Evolutionary conservation across 1,140 invertebrate genomes (phyloP).

Genomic region (Ditylenchus dipsaci): DNA sequence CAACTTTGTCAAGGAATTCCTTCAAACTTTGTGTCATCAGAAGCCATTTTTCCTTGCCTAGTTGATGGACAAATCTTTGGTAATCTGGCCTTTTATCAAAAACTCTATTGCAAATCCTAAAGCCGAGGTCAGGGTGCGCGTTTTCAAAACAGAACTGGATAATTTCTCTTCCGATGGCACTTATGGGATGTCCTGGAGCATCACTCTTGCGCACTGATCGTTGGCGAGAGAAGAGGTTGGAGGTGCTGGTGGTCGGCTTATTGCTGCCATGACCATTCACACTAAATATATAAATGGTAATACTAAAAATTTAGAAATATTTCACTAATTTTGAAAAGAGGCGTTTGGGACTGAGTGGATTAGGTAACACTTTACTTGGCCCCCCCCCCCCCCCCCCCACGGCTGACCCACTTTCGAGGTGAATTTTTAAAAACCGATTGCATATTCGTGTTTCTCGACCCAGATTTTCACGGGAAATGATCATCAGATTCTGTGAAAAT

Average conservation of each 20-base stretch:
- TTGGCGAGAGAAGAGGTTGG: conserved; percentile 11
- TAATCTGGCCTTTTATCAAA: conserved; percentile 3
- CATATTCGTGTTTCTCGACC: too few relatives aligned
- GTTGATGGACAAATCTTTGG: conserved; percentile 35
- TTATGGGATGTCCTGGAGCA: conserved; percentile 39
- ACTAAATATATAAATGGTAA: neutral
- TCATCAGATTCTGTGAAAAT: too few relatives aligned
- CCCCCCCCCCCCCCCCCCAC: too few relatives aligned
- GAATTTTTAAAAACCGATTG: too few relatives aligned
- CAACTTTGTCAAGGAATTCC: conserved; percentile 49
- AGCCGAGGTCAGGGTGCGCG: conserved; percentile 51
- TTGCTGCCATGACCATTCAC: neutral
- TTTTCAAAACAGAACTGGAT: conserved; percentile 53
- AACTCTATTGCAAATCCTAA: conserved; percentile 17
- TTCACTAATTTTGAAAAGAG: too few relatives aligned
- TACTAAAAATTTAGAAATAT: too few relatives aligned
- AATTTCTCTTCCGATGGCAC: conserved; percentile 42
- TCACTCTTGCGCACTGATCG: conserved; percentile 30
- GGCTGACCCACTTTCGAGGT: too few relatives aligned
- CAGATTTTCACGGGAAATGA: too few relatives aligned
- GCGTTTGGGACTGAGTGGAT: too few relatives aligned
- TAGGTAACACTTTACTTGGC: too few relatives aligned
- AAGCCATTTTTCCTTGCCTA: conserved; percentile 50
- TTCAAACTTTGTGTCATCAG: conserved; percentile 42
- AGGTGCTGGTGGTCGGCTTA: neutral